These are phyloP conservation scores for Ctenosaura bakeri DNA, from an alignment of 2,797 vertebrate genomes.

Conservation along the genomic window DNA sequence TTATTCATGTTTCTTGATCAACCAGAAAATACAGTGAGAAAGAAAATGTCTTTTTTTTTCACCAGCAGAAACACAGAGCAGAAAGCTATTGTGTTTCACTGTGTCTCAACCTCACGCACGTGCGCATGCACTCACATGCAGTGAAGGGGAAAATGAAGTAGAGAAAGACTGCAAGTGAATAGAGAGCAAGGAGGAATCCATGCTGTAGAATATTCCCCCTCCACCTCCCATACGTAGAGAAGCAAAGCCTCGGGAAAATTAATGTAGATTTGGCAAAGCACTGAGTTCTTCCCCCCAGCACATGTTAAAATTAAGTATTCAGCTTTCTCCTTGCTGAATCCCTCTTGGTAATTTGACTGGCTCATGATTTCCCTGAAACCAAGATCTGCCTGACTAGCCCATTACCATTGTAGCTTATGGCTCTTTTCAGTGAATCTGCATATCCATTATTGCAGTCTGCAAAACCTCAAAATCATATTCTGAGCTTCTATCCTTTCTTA, in stretches of 20 bases:
- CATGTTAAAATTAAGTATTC: constrained; percentile 55
- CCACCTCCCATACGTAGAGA: constrained; percentile 41
- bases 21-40: not conserved
- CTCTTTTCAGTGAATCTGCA: constrained; percentile 19
- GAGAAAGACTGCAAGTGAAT: constrained; percentile 53
- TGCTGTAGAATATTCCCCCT: constrained; percentile 14
- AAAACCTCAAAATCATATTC: constrained; percentile 24
- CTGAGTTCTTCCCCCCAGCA: not conserved
- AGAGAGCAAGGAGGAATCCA: constrained; percentile 47
- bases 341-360: constrained; percentile 52
- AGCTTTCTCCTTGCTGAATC: constrained; percentile 56
- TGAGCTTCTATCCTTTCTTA: not conserved
- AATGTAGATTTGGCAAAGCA: constrained; percentile 53
- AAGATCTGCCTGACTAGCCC: constrained; percentile 24
- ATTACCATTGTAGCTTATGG: constrained; percentile 39
- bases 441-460: constrained; percentile 18
- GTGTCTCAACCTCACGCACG: constrained; percentile 25
- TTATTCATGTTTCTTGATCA: constrained; percentile 1
- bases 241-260: constrained; percentile 59
- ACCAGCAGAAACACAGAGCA: constrained; percentile 45
- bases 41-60: not conserved
- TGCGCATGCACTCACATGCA: not conserved
- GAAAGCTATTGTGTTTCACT: constrained; percentile 48
- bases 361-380: constrained; percentile 32
- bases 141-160: constrained; percentile 62